Conservation (phyloP, 2,888 invertebrate species). For the Hyposoter dolosus region DNA sequence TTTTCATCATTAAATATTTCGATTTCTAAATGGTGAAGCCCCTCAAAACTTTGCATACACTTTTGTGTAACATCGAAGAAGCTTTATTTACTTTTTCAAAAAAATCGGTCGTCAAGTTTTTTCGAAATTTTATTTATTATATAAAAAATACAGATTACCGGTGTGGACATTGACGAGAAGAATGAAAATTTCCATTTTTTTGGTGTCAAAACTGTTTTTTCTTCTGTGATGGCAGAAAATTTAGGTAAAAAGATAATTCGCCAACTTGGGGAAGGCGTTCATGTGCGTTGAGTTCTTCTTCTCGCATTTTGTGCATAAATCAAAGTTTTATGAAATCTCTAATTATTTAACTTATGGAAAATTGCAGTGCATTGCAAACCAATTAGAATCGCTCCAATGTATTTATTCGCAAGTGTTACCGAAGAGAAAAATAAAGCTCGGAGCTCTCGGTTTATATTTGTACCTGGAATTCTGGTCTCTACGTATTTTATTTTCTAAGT, state of each 20-base stretch:
- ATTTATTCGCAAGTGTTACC: neutral
- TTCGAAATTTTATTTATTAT: too few relatives aligned
- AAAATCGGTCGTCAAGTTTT: too few relatives aligned
- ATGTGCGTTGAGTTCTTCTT: neutral
- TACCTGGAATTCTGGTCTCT: conserved; percentile 31
- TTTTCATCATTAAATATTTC: too few relatives aligned
- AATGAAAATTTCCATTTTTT: too few relatives aligned
- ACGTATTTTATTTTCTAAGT: neutral
- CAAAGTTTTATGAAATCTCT: neutral
- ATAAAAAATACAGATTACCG: too few relatives aligned
- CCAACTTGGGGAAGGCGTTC: neutral
- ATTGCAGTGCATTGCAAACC: neutral
- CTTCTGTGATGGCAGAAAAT: neutral
- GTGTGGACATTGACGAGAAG: too few relatives aligned
- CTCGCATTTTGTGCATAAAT: neutral
- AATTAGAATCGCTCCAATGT: neutral
- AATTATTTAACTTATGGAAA: neutral
- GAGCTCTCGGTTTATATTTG: neutral
- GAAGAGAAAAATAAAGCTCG: neutral
- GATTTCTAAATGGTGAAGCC: too few relatives aligned
- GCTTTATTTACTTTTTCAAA: too few relatives aligned
- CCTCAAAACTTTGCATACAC: too few relatives aligned
- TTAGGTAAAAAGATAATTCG: neutral
- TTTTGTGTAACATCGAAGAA: too few relatives aligned
- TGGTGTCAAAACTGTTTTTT: too few relatives aligned